Evolutionary conservation across 2,888 invertebrate genomes (phyloP), one percentile per base, ranked within the genome.

Genomic region (Acronicta alni): DNA sequence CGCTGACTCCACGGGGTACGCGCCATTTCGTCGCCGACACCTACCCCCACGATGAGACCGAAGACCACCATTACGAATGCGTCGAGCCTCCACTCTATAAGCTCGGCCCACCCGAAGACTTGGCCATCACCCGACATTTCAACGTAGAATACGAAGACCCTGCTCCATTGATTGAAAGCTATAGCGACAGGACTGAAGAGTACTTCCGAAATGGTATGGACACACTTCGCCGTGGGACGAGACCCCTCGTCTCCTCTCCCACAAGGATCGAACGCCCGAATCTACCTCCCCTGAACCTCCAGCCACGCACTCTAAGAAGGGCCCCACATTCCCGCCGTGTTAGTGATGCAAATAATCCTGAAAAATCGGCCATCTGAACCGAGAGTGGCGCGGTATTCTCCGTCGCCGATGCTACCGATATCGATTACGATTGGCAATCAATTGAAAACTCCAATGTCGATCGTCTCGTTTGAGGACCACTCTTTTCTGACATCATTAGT

Each of bases 141-240:
- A 97, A 97, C 86, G 97, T 97, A 48, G 97, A 98, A 75, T 97
- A 97, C 84, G 97, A 97, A 86, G 97, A 97, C 79, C 96, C 97
- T 4, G 96, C 97, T 0, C 96, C 97, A 0, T 84, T 96, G 51
- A 96, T 97, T 83, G 97, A 97, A 76, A 96, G 95, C 78, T 97
- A 97, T 89, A 96, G 96, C 62, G 94, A 94, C 35, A 82, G 93
- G 55, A 90, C 90, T 0, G 92, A 93, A 46, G 94, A 94, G 39
- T 93, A 93, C 73, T 91, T 95, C 77, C 81, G 91, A 2, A 90
- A 84, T 48, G 94, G 92, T 15, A 88, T 93, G 79, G 94, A 93
- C 1, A 94, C 94, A 0, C 83, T 95, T 3, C 89, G 95, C 20
- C 87, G 95, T 38, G 91, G 95, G 9, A 89, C 88, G 16, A 94